Evolutionary conservation across 2,797 vertebrate species (phyloP).

Genomic region (Potorous gilbertii): DNA sequence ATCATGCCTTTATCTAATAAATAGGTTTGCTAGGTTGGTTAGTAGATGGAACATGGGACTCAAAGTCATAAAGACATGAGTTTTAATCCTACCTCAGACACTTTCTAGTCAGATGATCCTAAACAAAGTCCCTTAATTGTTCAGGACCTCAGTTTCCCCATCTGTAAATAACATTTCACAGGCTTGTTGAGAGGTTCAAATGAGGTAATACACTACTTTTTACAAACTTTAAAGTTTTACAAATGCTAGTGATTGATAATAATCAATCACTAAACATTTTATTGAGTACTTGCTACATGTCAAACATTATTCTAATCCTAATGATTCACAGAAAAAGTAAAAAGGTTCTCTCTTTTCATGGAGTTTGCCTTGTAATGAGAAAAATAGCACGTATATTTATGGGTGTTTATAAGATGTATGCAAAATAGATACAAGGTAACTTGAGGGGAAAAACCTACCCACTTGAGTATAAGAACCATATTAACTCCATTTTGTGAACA

Average conservation of each 20-base stretch:
- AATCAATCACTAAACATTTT: neutral
- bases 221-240: neutral
- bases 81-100: conserved; percentile 63
- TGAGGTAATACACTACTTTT: neutral
- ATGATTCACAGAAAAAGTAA: neutral
- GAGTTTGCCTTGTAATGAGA: neutral
- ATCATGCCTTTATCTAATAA: neutral
- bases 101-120: conserved; percentile 60
- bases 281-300: no score
- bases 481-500: no score
- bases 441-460: neutral
- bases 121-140: conserved; percentile 66
- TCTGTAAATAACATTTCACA: conserved; percentile 5
- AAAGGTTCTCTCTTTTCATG: neutral
- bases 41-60: neutral
- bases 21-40: neutral
- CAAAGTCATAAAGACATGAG: conserved; percentile 41
- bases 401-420: neutral
- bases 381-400: neutral
- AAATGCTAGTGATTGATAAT: neutral
- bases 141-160: conserved; percentile 72
- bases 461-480: no score
- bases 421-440: neutral
- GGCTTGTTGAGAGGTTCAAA: neutral
- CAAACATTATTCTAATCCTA: neutral